Evolutionary conservation across 2,113 vertebrate species (phyloP), one percentile per base, ranked within the genome.

Genomic region (Eurypyga helias): DNA sequence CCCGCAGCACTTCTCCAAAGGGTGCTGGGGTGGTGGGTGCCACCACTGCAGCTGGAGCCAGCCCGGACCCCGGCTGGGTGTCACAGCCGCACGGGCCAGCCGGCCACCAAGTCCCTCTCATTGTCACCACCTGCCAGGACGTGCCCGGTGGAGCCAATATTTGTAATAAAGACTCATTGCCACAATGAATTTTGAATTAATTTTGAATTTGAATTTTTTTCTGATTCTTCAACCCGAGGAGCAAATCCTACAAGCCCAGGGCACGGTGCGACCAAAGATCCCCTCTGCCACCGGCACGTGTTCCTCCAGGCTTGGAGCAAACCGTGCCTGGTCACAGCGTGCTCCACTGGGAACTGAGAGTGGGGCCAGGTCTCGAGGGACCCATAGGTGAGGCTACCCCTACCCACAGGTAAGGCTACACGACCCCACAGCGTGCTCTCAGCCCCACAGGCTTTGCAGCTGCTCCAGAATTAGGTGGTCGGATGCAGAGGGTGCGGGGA

Each of bases 151-250:
- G 11, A 61, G 15, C 21, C 61, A 23, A 8, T 78, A 87, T 93
- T 95, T 89, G 62, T 89, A 95, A 93, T 95, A 97, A 96, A 97
- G 33, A 64, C 65, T 91, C 15, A 17, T 54, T 94, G 31, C 13
- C 8, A 24, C 38, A 61, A n/a, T n/a, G n/a, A n/a, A n/a, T n/a
- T n/a, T n/a, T n/a, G n/a, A n/a, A n/a, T n/a, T n/a, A n/a, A n/a
- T n/a, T n/a, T n/a, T n/a, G n/a, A n/a, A n/a, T n/a, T n/a, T n/a
- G n/a, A n/a, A n/a, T n/a, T n/a, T n/a, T n/a, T n/a, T n/a, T n/a
- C n/a, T 49, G 36, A 65, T 81, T 91, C n/a, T 78, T 61, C 55
- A 89, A 41, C 20, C 54, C 26, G 20, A 72, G 54, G 20, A 72
- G 67, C 49, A 73, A 41, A 83, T 83, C 45, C 51, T 62, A 13